Evolutionary conservation across 2,113 vertebrate genomes (phyloP), one percentile per base, ranked within the genome.

Genomic region (Turdus rufiventris): DNA sequence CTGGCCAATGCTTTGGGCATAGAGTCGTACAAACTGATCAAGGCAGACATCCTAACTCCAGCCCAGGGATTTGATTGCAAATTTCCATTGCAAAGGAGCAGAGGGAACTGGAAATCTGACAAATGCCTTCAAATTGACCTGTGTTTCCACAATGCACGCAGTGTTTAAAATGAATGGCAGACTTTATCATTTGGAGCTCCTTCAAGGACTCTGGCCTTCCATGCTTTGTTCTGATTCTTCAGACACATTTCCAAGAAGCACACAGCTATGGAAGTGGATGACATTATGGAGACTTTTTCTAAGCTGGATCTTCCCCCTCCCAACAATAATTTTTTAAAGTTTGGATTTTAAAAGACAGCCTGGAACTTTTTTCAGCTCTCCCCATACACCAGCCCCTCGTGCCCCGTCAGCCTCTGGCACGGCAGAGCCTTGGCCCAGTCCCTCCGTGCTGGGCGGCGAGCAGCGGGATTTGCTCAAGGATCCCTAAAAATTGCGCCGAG

Each of bases 131-230:
- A 90, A 95, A 97, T 90, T 97, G 97, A 93, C 96, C 95, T 90
- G 95, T 94, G 91, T 97, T 96, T 97, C 95, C 94, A 96, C 96
- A 96, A 85, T 89, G 94, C 53, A 40, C 33, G 40, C 73, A 74
- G 93, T 95, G 96, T 97, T 96, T 71, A 85, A 96, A 97, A 97
- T 90, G 96, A 98, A 97, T 96, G 96, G 88, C 96, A 97, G 91
- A 96, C 88, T 96, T 97, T 97, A 97, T 97, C 97, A 94, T 95
- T 96, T 96, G 96, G 95, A 97, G 96, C 91, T 94, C 95, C 97
- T 97, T 98, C 96, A 97, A 97, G 96, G 95, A 97, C 94, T 96
- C 38, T 4, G 77, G 93, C 48, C 74, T 96, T 95, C 96, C 90
- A 79, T 94, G 87, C 97, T 98, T 97, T 94, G 96, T 96, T 94